Conservation (phyloP, 2,113 vertebrate species). For the Tor tambroides region DNA sequence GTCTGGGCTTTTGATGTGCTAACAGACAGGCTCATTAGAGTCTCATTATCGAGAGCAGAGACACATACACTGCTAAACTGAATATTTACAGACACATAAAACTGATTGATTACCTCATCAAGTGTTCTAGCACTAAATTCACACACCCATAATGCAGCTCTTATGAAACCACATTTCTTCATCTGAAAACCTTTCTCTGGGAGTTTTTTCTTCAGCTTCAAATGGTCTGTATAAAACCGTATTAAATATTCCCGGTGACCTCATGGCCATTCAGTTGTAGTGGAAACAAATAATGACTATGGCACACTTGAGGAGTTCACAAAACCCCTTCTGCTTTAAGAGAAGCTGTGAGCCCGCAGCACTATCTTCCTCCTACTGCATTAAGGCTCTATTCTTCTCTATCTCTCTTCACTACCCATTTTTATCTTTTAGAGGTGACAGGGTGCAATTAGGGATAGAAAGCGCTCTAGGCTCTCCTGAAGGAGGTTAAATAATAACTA, state of each 20-base stretch:
- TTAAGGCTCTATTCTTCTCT: slow-evolving; percentile 57
- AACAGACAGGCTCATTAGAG: slow-evolving; percentile 72
- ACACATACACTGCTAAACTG: slow-evolving; percentile 9
- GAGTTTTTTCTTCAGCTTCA: background rate
- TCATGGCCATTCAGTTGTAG: background rate
- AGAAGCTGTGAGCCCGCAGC: slow-evolving; percentile 50
- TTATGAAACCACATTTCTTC: background rate
- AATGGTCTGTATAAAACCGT: background rate
- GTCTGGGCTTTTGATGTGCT: slow-evolving; percentile 72
- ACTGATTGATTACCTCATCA: slow-evolving; percentile 23
- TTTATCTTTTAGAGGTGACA: slow-evolving; percentile 68
- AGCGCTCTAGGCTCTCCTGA: slow-evolving; percentile 55
- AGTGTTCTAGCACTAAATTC: background rate
- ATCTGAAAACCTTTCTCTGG: background rate
- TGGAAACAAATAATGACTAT: slow-evolving; percentile 1
- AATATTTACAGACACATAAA: slow-evolving; percentile 46
- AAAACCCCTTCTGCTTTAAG: slow-evolving; percentile 44
- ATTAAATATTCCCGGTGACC: slow-evolving; percentile 10
- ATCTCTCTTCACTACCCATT: slow-evolving; percentile 36
- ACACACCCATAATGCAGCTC: background rate
- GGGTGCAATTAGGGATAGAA: slow-evolving; percentile 78
- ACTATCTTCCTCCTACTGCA: slow-evolving; percentile 51
- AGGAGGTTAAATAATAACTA: slow-evolving; percentile 75
- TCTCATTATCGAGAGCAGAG: slow-evolving; percentile 64
- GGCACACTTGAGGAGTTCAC: background rate